Conservation (phyloP, 2,888 invertebrate genomes). For the Sphinx pinastri region DNA sequence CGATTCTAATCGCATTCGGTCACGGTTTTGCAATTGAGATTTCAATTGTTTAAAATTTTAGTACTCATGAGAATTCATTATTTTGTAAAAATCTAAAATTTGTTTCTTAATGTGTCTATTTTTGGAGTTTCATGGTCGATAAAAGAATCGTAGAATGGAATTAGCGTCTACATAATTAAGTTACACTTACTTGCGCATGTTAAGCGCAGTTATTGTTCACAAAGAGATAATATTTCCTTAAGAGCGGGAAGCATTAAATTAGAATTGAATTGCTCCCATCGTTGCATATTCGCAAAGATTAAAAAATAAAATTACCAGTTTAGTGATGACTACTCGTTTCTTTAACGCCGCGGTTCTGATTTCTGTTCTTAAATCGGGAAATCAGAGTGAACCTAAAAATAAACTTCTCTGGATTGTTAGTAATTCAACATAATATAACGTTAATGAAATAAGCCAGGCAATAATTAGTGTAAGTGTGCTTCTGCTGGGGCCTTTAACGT, state of each 20-base stretch:
- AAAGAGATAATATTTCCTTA: constrained; percentile 66
- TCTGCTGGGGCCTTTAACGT: no score
- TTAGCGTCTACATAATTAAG: constrained; percentile 52
- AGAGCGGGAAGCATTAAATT: constrained; percentile 62
- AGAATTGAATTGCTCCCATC: constrained; percentile 34
- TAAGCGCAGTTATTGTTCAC: constrained; percentile 50
- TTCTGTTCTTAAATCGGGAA: no score
- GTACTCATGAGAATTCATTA: constrained; percentile 23
- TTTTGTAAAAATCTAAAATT: constrained; percentile 28
- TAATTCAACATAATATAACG: no score
- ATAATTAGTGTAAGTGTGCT: no score
- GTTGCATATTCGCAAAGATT: no score
- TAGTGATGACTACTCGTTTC: no score
- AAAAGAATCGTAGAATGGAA: constrained; percentile 35
- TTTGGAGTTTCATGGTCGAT: constrained; percentile 35
- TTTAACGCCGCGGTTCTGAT: no score
- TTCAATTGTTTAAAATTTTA: constrained; percentile 42
- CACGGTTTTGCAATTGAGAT: constrained; percentile 60
- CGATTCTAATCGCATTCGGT: constrained; percentile 58
- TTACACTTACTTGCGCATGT: constrained; percentile 42
- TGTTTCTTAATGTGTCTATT: constrained; percentile 15
- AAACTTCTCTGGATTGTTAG: no score
- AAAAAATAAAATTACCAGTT: no score
- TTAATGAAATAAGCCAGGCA: no score
- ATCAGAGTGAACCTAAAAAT: no score